Evolutionary conservation across 2,113 vertebrate genomes (phyloP).

Genomic region (Microtus pennsylvanicus): DNA sequence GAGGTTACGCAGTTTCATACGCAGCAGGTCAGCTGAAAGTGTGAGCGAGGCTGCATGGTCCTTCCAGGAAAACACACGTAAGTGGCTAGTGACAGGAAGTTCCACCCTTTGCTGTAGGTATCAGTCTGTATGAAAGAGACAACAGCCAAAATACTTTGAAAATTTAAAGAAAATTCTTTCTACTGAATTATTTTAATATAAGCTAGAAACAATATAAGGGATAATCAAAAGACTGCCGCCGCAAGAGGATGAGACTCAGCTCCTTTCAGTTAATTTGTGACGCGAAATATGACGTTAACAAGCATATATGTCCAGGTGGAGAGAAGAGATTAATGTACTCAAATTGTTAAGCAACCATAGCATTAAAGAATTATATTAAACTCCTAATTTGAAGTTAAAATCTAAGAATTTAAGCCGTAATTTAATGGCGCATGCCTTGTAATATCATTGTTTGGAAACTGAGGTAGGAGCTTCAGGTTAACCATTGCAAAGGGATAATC

Average conservation of each 20-base stretch:
- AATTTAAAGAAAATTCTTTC: background rate
- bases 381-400: background rate
- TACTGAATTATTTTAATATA: slow-evolving; percentile 15
- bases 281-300: background rate
- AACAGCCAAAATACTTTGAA: background rate
- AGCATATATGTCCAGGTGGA: background rate
- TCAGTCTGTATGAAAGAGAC: background rate
- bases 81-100: background rate
- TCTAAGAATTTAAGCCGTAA: background rate
- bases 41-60: background rate
- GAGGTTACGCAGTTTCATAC: background rate
- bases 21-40: background rate
- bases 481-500: background rate
- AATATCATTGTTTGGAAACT: background rate
- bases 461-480: background rate
- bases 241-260: background rate
- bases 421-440: background rate
- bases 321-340: background rate
- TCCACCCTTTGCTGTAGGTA: background rate
- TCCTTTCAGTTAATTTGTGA: background rate
- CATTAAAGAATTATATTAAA: background rate
- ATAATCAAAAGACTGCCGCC: background rate
- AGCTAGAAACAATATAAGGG: background rate
- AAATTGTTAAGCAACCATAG: background rate
- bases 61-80: background rate